These are phyloP conservation scores for Xenus cinereus DNA, from an alignment of 2,113 vertebrate genomes.

Conservation along the genomic window DNA sequence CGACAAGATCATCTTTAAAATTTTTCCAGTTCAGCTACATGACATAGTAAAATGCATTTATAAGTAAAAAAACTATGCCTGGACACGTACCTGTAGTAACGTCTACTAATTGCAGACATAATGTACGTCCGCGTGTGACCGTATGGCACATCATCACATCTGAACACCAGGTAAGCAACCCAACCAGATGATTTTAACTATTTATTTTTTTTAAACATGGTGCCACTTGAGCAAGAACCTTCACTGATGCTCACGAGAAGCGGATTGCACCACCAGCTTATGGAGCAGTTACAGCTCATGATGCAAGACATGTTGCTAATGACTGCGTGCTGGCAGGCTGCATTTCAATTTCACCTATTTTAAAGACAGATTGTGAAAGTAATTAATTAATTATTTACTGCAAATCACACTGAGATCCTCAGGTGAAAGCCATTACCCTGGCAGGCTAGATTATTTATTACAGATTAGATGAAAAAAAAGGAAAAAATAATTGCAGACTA, in stretches of 20 bases:
- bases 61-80: not conserved
- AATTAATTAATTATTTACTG: constrained; percentile 53
- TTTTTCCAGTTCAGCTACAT: not conserved
- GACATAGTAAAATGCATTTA: not conserved
- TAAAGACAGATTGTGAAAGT: constrained; percentile 38
- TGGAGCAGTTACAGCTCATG: not conserved
- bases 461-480: constrained; percentile 22
- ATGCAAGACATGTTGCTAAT: constrained; percentile 5
- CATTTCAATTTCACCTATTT: constrained; percentile 23
- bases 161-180: not conserved
- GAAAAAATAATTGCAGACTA: not conserved
- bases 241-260: not conserved
- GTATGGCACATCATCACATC: not conserved
- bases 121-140: not conserved
- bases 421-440: constrained; percentile 33
- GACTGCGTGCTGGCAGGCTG: not conserved
- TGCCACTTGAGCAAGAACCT: not conserved
- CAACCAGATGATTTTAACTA: not conserved
- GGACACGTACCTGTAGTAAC: not conserved
- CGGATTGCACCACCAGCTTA: not conserved
- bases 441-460: constrained; percentile 12
- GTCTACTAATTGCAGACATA: not conserved
- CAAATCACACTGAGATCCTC: constrained; percentile 6
- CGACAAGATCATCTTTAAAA: not conserved
- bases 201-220: not conserved